Base-by-base conservation (phyloP, 2,113 vertebrate genomes). In the Oenanthe melanoleuca region DNA sequence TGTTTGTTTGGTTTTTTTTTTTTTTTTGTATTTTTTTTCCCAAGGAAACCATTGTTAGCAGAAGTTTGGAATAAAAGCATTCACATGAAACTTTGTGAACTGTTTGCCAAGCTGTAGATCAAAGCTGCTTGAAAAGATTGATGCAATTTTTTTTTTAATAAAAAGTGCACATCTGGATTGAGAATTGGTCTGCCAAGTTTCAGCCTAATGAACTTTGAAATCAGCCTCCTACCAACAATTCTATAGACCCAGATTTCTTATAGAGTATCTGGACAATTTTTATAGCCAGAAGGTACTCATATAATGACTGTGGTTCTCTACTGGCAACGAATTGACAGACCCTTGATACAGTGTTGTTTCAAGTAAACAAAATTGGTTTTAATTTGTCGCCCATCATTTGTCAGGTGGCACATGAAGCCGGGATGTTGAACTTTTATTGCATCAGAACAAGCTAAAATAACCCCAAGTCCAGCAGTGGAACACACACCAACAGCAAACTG, bases 81-180 rank as follows among this genome's bases (percentile, higher is more conserved):
- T 31, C 78, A 82, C 64, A 82, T 88, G 72, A 91, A 87, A 56
- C 86, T 87, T 38, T 25, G 55, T 63, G 59, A 63, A 31, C 44
- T 85, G 20, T 91, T 96, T 92, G 81, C 94, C 91, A 95, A 89
- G 73, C 13, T 37, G 44, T 79, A 87, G 85, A 95, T 96, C 95
- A 96, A 96, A 96, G 80, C 47, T 78, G 29, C 37, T 89, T 92
- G n/a, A 94, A 94, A 50, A 61, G 44, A 86, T 93, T 94, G 93
- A 77, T 92, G 79, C 34, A 38, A 6, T 28, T 38, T 80, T 71
- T 37, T 26, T 28, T 80, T 71, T 90, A 95, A 96, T 93, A 97
- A 95, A 82, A 96, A 83, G 49, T 79, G 73, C 85, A 96, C 97
- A 97, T 97, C 95, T 98, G 96, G 93, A 40, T 92, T 91, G 47